These are phyloP conservation scores for Potamilus streckersoni DNA, from an alignment of 1,140 invertebrate genomes.

Conservation along the genomic window DNA sequence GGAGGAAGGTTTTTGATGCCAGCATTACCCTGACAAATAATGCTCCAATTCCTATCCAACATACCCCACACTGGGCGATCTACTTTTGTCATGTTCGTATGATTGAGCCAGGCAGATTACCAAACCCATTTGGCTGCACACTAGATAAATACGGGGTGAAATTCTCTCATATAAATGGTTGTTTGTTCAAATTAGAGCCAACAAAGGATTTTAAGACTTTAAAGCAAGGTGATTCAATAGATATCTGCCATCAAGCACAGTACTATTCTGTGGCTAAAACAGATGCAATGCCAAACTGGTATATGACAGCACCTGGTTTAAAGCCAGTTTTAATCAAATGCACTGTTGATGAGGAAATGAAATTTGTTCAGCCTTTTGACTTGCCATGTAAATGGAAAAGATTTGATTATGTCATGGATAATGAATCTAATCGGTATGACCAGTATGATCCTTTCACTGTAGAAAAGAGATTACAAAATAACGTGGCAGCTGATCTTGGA, in stretches of 20 bases:
- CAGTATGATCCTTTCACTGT: slow-evolving; percentile 51
- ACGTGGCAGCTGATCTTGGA: slow-evolving; percentile 21
- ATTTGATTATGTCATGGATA: slow-evolving; percentile 44
- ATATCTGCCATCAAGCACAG: slow-evolving; percentile 41
- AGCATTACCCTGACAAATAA: slow-evolving; percentile 51
- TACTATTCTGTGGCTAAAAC: slow-evolving; percentile 47
- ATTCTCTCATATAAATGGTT: slow-evolving; percentile 48
- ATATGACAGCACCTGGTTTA: slow-evolving; percentile 33
- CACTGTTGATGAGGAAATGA: slow-evolving; percentile 51
- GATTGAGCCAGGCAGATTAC: slow-evolving; percentile 44
- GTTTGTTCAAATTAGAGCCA: slow-evolving; percentile 48
- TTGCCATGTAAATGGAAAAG: slow-evolving; percentile 45
- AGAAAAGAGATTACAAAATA: slow-evolving; percentile 34
- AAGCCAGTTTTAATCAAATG: slow-evolving; percentile 38
- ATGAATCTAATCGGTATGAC: slow-evolving; percentile 38
- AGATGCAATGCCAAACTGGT: slow-evolving; percentile 51
- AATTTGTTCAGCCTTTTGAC: slow-evolving; percentile 53
- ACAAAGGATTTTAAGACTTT: slow-evolving; percentile 37
- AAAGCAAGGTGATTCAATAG: slow-evolving; percentile 35
- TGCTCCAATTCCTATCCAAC: slow-evolving; percentile 24
- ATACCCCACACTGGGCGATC: slow-evolving; percentile 45
- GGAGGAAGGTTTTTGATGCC: slow-evolving; percentile 34
- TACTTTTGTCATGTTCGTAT: slow-evolving; percentile 51
- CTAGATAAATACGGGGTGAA: slow-evolving; percentile 31
- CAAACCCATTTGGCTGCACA: slow-evolving; percentile 28